A percentile compares a stretch with the other conserved stretches of the same genome.
Evolutionary conservation across 35 echinoderm and acorn worm genomes (phyloP).

Genomic region (Heliocidaris erythrogramma): DNA sequence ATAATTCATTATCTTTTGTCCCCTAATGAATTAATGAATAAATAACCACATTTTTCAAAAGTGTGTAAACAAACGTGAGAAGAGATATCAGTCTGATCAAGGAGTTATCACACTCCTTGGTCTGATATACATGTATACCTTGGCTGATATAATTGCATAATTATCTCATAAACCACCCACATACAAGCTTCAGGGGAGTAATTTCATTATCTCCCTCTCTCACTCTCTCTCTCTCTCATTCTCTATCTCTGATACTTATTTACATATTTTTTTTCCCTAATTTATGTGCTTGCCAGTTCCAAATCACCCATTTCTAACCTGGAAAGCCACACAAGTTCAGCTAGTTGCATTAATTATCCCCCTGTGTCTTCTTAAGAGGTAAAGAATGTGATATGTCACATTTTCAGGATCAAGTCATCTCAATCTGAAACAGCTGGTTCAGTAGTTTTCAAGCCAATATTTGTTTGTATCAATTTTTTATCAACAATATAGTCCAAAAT

Average conservation of each 20-base stretch:
- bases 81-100: too few relatives aligned
- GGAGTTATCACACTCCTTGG: too few relatives aligned
- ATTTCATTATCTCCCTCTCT: neutral
- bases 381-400: neutral
- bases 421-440: neutral
- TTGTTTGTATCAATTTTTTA: neutral
- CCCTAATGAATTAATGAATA: too few relatives aligned
- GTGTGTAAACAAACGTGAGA: too few relatives aligned
- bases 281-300: neutral
- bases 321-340: constrained; percentile 4
- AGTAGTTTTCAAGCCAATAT: neutral
- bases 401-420: neutral
- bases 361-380: neutral
- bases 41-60: too few relatives aligned
- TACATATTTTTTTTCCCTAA: neutral
- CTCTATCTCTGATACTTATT: neutral
- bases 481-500: too few relatives aligned
- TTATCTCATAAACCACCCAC: neutral
- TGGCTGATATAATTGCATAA: neutral
- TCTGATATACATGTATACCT: neutral
- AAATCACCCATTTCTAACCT: neutral
- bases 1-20: too few relatives aligned
- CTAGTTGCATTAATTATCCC: neutral
- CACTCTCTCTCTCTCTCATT: neutral
- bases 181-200: neutral